These are phyloP conservation scores for Boloria euphrosyne DNA, from an alignment of 2,888 invertebrate species.

Conservation along the genomic window DNA sequence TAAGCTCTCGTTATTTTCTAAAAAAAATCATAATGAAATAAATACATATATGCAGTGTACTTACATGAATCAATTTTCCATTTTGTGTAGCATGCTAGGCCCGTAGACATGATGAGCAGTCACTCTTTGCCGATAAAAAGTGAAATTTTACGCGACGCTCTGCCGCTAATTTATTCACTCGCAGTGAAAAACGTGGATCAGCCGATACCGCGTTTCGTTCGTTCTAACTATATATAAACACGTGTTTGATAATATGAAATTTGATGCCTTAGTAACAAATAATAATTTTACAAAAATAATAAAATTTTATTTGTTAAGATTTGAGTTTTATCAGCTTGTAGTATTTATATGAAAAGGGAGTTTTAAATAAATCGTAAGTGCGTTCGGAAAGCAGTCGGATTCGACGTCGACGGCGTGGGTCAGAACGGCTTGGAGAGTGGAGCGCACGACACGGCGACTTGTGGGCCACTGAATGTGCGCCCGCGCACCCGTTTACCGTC, in stretches of 20 bases:
- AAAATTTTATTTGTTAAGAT: conserved; percentile 19
- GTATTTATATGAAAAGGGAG: conserved; percentile 28
- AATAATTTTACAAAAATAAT: conserved; percentile 22
- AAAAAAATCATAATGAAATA: neutral
- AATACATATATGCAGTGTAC: conserved; percentile 45
- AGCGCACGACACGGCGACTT: conserved; percentile 75
- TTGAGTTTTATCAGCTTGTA: conserved; percentile 24
- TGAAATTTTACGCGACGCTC: conserved; percentile 70
- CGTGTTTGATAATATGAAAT: conserved; percentile 65
- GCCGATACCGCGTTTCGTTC: conserved; percentile 64
- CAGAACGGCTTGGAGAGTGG: conserved; percentile 60
- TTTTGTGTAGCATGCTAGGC: conserved; percentile 54
- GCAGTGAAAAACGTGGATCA: conserved; percentile 72
- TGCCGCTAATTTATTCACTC: conserved; percentile 71
- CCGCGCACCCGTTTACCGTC: conserved; percentile 53
- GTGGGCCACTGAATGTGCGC: conserved; percentile 73
- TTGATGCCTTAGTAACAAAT: conserved; percentile 46
- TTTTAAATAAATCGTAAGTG: conserved; percentile 50
- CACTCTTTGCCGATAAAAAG: conserved; percentile 70
- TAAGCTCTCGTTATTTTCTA: neutral
- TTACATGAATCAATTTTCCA: conserved; percentile 65
- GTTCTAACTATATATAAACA: conserved; percentile 74
- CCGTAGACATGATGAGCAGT: conserved; percentile 57
- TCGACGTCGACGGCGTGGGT: conserved; percentile 49
- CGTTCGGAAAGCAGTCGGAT: conserved; percentile 64